These are phyloP conservation scores for Salvator merianae DNA, from an alignment of 2,113 vertebrate genomes.

Conservation along the genomic window DNA sequence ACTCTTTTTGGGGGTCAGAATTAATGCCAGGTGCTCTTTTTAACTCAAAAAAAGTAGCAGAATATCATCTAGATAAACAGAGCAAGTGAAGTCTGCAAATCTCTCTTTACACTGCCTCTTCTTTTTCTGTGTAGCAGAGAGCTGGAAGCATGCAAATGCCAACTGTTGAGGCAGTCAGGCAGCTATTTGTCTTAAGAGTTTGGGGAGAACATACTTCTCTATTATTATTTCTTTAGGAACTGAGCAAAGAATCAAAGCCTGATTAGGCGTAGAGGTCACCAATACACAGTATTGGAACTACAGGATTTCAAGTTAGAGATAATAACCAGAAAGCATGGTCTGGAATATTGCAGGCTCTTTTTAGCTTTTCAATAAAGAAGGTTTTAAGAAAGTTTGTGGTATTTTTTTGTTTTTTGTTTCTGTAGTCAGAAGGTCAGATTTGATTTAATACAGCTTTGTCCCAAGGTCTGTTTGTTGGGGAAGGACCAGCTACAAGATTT, in stretches of 20 bases:
- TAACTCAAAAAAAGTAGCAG: background rate
- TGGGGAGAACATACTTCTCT: background rate
- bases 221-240: background rate
- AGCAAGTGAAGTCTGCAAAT: background rate
- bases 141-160: background rate
- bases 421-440: background rate
- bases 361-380: conserved; percentile 7
- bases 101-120: background rate
- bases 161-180: background rate
- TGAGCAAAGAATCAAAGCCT: background rate
- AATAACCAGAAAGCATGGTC: background rate
- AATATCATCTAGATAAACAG: background rate
- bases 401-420: background rate
- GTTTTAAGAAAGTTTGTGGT: background rate
- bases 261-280: background rate
- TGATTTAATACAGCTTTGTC: background rate
- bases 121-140: background rate
- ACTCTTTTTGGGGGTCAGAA: background rate
- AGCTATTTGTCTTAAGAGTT: background rate
- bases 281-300: background rate
- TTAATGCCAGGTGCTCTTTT: background rate
- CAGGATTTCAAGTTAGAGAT: background rate
- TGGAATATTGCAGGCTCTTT: background rate
- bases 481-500: background rate
- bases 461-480: conserved; percentile 1